phyloP scores from a whole-genome alignment of 2,888 invertebrate genomes.

The Eilema sororculum region DNA sequence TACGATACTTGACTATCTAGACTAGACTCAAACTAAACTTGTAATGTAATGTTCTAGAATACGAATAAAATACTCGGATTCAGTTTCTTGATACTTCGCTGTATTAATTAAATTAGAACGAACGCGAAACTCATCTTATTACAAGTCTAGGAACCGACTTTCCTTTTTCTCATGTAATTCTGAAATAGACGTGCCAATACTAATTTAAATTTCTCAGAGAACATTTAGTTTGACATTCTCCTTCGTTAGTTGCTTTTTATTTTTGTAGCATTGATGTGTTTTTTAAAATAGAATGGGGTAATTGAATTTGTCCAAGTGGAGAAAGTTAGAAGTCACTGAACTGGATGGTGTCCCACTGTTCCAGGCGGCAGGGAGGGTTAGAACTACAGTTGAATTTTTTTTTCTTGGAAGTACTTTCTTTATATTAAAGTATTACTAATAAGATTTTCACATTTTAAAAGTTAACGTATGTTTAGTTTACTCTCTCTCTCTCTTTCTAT shows the following conservation, averaged over 20 bases:
- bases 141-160: neutral
- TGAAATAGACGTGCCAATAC: neutral
- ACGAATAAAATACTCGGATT: neutral
- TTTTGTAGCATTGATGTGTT: slow-evolving; percentile 24
- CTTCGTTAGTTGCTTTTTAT: slow-evolving; percentile 18
- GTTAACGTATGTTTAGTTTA: neutral
- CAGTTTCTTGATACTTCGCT: neutral
- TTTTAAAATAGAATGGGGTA: slow-evolving; percentile 14
- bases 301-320: slow-evolving; percentile 27
- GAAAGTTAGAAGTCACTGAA: slow-evolving; percentile 41
- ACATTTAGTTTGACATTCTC: slow-evolving; percentile 19
- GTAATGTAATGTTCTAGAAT: neutral
- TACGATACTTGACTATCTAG: neutral
- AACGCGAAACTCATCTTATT: neutral
- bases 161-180: slow-evolving; percentile 7
- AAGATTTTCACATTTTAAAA: neutral
- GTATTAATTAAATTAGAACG: neutral
- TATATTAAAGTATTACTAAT: neutral
- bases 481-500: neutral
- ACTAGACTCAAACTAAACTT: neutral
- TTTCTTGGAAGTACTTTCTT: slow-evolving; percentile 23
- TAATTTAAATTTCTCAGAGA: slow-evolving; percentile 2
- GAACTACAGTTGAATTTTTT: slow-evolving; percentile 13
- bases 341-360: too few species aligned
- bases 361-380: slow-evolving; percentile 23